phyloP scores from a whole-genome alignment of 2,888 invertebrate genomes.

The Dryocosmus kuriphilus region DNA sequence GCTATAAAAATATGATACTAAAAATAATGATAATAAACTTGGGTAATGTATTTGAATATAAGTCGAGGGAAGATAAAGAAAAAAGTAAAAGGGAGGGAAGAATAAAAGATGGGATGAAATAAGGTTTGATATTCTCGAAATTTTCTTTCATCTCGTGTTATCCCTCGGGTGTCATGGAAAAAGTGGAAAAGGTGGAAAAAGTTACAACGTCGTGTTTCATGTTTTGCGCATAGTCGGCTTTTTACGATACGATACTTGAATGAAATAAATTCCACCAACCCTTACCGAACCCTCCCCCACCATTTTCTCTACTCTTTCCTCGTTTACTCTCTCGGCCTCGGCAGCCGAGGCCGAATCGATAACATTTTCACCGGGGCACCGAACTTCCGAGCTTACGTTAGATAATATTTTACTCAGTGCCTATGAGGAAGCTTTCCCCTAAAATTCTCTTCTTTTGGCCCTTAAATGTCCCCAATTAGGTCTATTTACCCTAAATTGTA shows the following conservation, averaged over 20 bases:
- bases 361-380: slow-evolving; percentile 33
- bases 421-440: too few relatives aligned
- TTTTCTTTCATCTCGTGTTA: background rate
- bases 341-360: slow-evolving; percentile 33
- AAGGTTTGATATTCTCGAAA: background rate
- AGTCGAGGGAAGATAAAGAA: too few relatives aligned
- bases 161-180: background rate
- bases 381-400: slow-evolving; percentile 9
- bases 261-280: background rate
- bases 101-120: too few relatives aligned
- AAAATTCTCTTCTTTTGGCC: too few relatives aligned
- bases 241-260: slow-evolving; percentile 10
- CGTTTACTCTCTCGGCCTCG: slow-evolving; percentile 14
- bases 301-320: background rate
- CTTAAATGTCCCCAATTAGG: too few relatives aligned
- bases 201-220: background rate
- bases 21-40: too few relatives aligned
- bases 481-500: too few relatives aligned
- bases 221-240: background rate
- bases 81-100: too few relatives aligned
- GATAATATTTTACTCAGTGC: slow-evolving; percentile 17
- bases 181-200: background rate
- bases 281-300: background rate
- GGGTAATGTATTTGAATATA: too few relatives aligned
- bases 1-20: too few relatives aligned